These are phyloP conservation scores for Heliocidaris tuberculata DNA, from an alignment of 35 echinoderm and acorn worm genomes.

Conservation along the genomic window DNA sequence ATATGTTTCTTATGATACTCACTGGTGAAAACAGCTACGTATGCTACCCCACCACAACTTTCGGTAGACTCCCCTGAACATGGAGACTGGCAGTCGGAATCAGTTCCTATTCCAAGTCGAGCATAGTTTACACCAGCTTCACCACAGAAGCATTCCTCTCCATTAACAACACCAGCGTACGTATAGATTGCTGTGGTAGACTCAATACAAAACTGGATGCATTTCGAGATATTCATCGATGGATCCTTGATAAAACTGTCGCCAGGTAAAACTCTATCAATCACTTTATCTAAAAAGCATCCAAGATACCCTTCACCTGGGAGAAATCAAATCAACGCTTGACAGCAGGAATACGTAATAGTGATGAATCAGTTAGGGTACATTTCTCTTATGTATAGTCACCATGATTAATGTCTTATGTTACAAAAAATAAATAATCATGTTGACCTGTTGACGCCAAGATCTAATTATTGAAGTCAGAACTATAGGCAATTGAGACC, in stretches of 20 bases:
- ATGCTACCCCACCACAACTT: background rate
- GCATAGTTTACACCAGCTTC: background rate
- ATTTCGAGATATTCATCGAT: background rate
- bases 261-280: background rate
- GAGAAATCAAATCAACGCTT: background rate
- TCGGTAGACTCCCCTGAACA: background rate
- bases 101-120: background rate
- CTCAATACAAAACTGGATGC: background rate
- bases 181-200: background rate
- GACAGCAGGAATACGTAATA: no score
- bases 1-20: background rate
- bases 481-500: no score
- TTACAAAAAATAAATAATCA: no score
- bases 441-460: no score
- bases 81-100: background rate
- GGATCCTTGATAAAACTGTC: background rate
- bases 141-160: slow-evolving; percentile 14
- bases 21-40: background rate
- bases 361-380: no score
- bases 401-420: no score
- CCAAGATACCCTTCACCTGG: background rate
- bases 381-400: no score
- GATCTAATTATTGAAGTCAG: no score
- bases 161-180: background rate
- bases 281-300: background rate